These are phyloP conservation scores for Apis laboriosa DNA, from an alignment of 1,140 invertebrate genomes.

Conservation along the genomic window DNA sequence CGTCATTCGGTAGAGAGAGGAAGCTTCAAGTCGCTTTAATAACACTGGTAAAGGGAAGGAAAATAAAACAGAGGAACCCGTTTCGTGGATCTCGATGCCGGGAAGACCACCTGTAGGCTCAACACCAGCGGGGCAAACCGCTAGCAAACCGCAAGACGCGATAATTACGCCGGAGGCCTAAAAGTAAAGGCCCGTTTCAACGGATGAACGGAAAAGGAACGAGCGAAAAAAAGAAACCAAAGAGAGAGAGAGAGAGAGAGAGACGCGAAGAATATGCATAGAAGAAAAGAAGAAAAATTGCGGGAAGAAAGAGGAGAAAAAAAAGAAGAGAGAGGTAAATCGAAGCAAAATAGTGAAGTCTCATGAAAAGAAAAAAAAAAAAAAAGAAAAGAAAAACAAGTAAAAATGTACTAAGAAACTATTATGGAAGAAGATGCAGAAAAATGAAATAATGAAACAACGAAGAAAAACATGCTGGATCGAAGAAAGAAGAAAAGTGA, in stretches of 20 bases:
- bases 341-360: conserved; percentile 74
- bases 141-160: conserved; percentile 71
- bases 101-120: conserved; percentile 69
- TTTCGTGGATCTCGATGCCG: conserved; percentile 37
- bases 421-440: too few relatives aligned
- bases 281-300: not conserved
- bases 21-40: conserved; percentile 25
- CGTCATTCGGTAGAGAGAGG: not conserved
- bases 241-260: not conserved
- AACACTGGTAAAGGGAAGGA: conserved; percentile 3
- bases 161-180: conserved; percentile 69
- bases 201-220: conserved; percentile 33
- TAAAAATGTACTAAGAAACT: too few relatives aligned
- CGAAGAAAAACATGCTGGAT: too few relatives aligned
- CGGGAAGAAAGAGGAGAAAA: not conserved
- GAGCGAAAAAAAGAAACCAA: not conserved
- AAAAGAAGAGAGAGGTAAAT: conserved; percentile 57
- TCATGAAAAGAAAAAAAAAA: too few relatives aligned
- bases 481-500: too few relatives aligned
- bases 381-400: too few relatives aligned
- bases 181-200: conserved; percentile 55
- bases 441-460: too few relatives aligned
- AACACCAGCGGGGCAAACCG: conserved; percentile 63
- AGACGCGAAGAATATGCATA: too few relatives aligned
- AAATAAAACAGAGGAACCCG: conserved; percentile 35